Conservation (phyloP, 2,113 vertebrate genomes). For the Plecotus auritus region DNA sequence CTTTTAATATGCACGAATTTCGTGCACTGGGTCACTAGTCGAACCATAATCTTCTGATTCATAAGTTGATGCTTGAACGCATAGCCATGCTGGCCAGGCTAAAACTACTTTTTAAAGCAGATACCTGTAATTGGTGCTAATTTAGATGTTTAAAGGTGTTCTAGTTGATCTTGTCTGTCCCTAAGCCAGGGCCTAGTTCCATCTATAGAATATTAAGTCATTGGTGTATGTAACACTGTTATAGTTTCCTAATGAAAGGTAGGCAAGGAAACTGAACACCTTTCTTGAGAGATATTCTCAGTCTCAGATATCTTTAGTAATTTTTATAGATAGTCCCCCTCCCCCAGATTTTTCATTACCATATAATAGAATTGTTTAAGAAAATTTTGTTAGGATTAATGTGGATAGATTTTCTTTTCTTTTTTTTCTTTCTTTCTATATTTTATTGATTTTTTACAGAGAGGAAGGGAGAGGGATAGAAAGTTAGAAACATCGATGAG, state of each 20-base stretch:
- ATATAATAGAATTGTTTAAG: background rate
- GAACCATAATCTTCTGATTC: background rate
- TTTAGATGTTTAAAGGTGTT: background rate
- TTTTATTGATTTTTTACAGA: too few species aligned
- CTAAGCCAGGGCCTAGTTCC: background rate
- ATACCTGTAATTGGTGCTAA: background rate
- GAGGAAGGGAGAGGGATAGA: too few species aligned
- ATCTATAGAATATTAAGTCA: background rate
- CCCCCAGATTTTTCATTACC: background rate
- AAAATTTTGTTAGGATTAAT: conserved; percentile 8
- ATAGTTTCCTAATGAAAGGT: conserved; percentile 15
- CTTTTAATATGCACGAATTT: too few species aligned
- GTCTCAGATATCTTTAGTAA: background rate
- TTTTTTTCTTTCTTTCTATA: too few species aligned
- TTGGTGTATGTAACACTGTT: background rate
- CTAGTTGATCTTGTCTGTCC: background rate
- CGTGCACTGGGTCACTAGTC: too few species aligned
- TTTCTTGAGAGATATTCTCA: background rate
- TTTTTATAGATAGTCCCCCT: background rate
- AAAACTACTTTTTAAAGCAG: background rate
- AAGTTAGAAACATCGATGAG: too few species aligned
- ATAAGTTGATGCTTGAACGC: background rate
- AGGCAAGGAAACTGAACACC: background rate
- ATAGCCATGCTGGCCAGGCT: background rate
- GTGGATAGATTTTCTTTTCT: background rate